Evolutionary conservation across 30 jellyfish, hydroid and myxozoan species (phyloP), one percentile per base, ranked within the genome.

Genomic region (Hydractinia symbiolongicarpus): DNA sequence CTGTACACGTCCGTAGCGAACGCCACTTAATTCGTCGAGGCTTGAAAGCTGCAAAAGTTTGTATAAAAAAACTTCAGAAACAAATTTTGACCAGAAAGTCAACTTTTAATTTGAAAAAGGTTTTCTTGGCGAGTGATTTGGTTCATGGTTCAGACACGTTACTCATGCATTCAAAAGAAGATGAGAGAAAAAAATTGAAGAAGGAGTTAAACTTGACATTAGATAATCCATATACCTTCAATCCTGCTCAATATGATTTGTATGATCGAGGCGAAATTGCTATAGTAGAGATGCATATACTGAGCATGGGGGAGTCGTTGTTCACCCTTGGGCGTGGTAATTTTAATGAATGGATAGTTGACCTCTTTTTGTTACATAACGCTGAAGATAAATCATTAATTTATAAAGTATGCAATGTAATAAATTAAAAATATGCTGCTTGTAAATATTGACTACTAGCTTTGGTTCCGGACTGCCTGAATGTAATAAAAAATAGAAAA

Each of bases 251-350:
- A 21, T 83, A 77, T 72, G 88, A 84, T 8, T 55, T 86, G 19
- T 72, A 70, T 79, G 98, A 93, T 55, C 88, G 94, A 55, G 98
- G 98, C 30, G 95, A 87, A 66, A 81, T 93, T 14, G 95, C 98
- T 13, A 83, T 93, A n/a, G 77, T 93, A 17, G 98, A 93, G 72
- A 93, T 93, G 98, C 83, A 93, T 82, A 93, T 93, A 11, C 83
- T 93, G 5, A 88, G 96, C 66, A 67, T 86, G 62, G 98, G 98
- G 67, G 98, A 93, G 79, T 93, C 98, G 19, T 64, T 93, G 78
- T 93, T 76, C 69, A 93, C 98, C 7, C 11, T 87, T 8, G 98
- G 98, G 14, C 93, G 96, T 5, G 98, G 98, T 21, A 93, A 80
- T 69, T 93, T 93, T 70, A 96, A 93, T 67, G 91, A 93, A 15